Percentiles rank a stretch among this genome's conserved stretches.
phyloP scores from a whole-genome alignment of 1,140 invertebrate genomes.

The Pogonus chalceus region DNA sequence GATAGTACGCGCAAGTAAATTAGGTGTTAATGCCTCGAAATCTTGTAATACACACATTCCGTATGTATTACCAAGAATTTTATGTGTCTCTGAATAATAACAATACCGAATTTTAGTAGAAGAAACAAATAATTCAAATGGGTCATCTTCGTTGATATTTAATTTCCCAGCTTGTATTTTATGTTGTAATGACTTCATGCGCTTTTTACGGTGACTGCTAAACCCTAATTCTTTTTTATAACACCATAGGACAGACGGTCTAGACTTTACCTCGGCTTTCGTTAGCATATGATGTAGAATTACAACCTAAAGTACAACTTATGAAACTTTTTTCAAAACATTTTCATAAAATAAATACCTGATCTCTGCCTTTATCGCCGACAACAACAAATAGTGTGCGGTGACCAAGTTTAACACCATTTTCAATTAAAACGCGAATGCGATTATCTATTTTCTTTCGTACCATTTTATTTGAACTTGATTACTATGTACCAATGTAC shows the following conservation, averaged over 20 bases:
- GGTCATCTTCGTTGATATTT: slow-evolving; percentile 89
- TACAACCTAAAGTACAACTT: slow-evolving; percentile 57
- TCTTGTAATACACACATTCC: slow-evolving; percentile 97
- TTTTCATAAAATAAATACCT: slow-evolving; percentile 48
- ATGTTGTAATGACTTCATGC: slow-evolving; percentile 75
- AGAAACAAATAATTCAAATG: slow-evolving; percentile 93
- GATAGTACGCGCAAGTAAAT: slow-evolving; percentile 90
- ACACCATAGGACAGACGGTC: slow-evolving; percentile 94
- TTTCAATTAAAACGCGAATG: slow-evolving; percentile 91
- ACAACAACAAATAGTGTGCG: slow-evolving; percentile 90
- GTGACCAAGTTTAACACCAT: slow-evolving; percentile 83
- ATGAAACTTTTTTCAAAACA: background rate
- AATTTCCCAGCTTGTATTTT: slow-evolving; percentile 84
- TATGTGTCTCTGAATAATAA: slow-evolving; percentile 96
- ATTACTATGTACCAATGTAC: too few relatives aligned
- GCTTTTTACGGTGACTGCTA: slow-evolving; percentile 89
- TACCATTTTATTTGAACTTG: slow-evolving; percentile 54
- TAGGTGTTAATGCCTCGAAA: slow-evolving; percentile 99
- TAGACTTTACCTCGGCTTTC: slow-evolving; percentile 83
- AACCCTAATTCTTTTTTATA: slow-evolving; percentile 96
- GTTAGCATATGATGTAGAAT: slow-evolving; percentile 96
- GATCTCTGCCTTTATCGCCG: slow-evolving; percentile 92
- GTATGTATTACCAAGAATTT: slow-evolving; percentile 95
- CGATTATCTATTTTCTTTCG: slow-evolving; percentile 96
- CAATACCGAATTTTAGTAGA: slow-evolving; percentile 95